Base-by-base conservation (phyloP, 37 sponge, comb jelly and placozoan species). In the Haliclona indistincta region DNA sequence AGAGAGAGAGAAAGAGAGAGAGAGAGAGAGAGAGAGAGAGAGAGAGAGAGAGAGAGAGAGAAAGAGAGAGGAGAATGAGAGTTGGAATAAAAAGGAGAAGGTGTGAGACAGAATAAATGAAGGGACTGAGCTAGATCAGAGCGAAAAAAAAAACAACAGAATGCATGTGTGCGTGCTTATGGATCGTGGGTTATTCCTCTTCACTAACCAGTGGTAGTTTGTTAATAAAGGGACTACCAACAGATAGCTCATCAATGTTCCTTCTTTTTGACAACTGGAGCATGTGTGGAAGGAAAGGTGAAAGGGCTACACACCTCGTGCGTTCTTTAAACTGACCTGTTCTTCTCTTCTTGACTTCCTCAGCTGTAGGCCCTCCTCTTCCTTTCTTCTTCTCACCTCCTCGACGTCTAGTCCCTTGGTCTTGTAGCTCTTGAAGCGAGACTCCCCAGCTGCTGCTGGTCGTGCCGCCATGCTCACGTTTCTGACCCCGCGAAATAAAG, bases 291-390 rank as follows among this genome's bases (percentile, higher is more conserved):
- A 32, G 43, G 29, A 22, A 66, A n/a, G 17, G 6, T 66, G n/a
- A n/a, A n/a, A n/a, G n/a, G n/a, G n/a, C n/a, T n/a, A n/a, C n/a
- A n/a, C n/a, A n/a, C n/a, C n/a, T n/a, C n/a, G n/a, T n/a, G n/a
- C n/a, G n/a, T n/a, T 26, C 29, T 39, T 32, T 8, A 41, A 13
- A 32, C 68, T 51, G 29, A 95, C 75, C 58, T 91, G 88, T 33
- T 95, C 96, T 42, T 91, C 92, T 54, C 88, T 81, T 56, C 77
- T 91, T 0, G 88, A 74, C 78, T 85, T 88, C 65, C 94, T 82
- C 67, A 93, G 69, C 47, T 93, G 86, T n/a, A 93, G 38, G 26
- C 60, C 74, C 41, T 79, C 81, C 23, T 89, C 91, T 1, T 81
- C 87, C 42, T 83, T 67, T 36, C 82, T 78, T 70, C 82, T 79